phyloP scores from a whole-genome alignment of 2,888 invertebrate species.

The Hedychridium roseum region DNA sequence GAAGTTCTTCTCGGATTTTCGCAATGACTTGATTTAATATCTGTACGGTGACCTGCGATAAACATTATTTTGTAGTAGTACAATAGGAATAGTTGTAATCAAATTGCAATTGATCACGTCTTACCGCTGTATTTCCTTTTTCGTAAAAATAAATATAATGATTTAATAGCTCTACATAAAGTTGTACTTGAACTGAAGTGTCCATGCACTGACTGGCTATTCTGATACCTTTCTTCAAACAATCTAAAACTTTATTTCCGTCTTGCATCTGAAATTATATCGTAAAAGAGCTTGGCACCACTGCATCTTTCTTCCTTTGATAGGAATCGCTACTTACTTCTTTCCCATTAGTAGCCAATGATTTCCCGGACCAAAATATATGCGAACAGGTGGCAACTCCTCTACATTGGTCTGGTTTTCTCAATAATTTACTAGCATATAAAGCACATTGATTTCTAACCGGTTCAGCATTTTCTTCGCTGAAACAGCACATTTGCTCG shows the following conservation, averaged over 20 bases:
- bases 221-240: conserved; percentile 92
- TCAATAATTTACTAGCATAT: conserved; percentile 93
- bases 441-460: conserved; percentile 94
- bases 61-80: not conserved
- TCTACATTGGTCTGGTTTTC: conserved; percentile 98
- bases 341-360: conserved; percentile 63
- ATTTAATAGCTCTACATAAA: conserved; percentile 93
- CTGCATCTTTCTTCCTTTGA: no score
- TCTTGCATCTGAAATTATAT: conserved; percentile 76
- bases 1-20: conserved; percentile 92
- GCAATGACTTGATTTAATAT: conserved; percentile 80
- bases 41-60: conserved; percentile 70
- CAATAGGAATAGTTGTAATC: not conserved
- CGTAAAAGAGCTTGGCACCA: no score
- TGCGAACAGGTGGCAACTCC: conserved; percentile 94
- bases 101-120: conserved; percentile 3
- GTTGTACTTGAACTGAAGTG: conserved; percentile 92
- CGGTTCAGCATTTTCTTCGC: conserved; percentile 96
- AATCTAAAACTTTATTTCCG: conserved; percentile 90
- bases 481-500: conserved; percentile 93
- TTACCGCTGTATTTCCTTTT: conserved; percentile 77
- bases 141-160: conserved; percentile 93
- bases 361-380: conserved; percentile 95
- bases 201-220: conserved; percentile 99
- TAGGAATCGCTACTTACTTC: conserved; percentile 54